Evolutionary conservation across 1,140 invertebrate species (phyloP), one percentile per base, ranked within the genome.

Genomic region (Acyrthosiphon pisum): DNA sequence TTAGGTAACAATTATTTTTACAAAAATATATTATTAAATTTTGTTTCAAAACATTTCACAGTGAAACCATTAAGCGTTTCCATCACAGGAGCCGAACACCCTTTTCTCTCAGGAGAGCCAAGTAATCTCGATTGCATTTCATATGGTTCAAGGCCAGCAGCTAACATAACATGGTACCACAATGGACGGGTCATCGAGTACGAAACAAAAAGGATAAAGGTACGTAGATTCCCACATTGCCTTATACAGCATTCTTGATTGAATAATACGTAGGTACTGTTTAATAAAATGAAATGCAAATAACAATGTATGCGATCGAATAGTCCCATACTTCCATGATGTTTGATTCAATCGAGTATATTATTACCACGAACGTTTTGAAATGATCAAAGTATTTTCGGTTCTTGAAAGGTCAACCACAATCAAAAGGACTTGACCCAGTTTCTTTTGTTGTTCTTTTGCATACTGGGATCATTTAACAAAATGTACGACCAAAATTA

Each of bases 121-220:
- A 98, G 98, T 95, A 97, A 97, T 95, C 96, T 98, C 46, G 96
- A 96, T 91, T 98, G 98, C 95, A 96, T 97, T 94, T 97, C 97
- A 11, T 96, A 96, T 22, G 98, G 98, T 84, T 98, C 97, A 22
- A 96, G 97, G 91, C 98, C 98, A 81, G 96, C 97, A 8, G 97
- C 98, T 35, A 96, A 97, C 94, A 97, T 98, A 94, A 97, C 97
- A 2, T 98, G 98, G 98, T 94, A 92, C 90, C 83, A 93, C 76
- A 83, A 41, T 50, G 91, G 91, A 86, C 81, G 26, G 22, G 35
- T 53, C 8, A 86, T 93, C 48, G 81, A 56, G 11, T 93, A 93
- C 37, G 93, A 93, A 41, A 93, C 91, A 30, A 94, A 90, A 26
- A 91, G 94, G 46, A 87, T 93, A 44, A 94, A 93, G 81, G 94